These are phyloP conservation scores for Platalea minor DNA, from an alignment of 2,797 vertebrate genomes.

Conservation along the genomic window DNA sequence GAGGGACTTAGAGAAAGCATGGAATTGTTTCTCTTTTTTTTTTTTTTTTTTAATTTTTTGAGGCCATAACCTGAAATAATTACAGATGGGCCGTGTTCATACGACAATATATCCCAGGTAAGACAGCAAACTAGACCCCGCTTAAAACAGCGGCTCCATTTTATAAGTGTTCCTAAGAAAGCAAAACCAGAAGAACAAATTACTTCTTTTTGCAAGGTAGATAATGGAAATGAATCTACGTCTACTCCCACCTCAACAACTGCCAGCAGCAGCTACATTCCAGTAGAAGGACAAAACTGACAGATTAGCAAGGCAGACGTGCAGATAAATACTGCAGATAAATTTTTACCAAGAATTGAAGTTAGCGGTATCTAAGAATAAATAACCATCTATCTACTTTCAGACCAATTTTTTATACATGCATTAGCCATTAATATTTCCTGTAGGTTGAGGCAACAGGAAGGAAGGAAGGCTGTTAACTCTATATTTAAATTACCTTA, in stretches of 20 bases:
- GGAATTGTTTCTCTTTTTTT: neutral
- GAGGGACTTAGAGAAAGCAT: neutral
- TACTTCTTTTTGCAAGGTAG: neutral
- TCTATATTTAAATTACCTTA: neutral
- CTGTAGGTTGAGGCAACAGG: slow-evolving; percentile 5
- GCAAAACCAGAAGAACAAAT: neutral
- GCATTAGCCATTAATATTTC: slow-evolving; percentile 1
- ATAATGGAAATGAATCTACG: slow-evolving; percentile 19
- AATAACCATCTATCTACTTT: neutral
- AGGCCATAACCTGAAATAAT: neutral
- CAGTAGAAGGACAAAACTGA: neutral
- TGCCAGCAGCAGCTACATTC: neutral
- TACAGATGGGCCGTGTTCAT: neutral
- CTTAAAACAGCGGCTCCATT: neutral
- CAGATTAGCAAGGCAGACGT: neutral
- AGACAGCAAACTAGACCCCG: neutral
- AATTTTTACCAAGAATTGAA: neutral
- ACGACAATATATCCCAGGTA: neutral
- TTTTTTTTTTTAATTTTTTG: neutral
- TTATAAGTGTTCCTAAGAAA: neutral
- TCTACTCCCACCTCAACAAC: slow-evolving; percentile 21
- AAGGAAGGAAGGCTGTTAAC: neutral
- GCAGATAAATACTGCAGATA: neutral
- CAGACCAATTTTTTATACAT: neutral
- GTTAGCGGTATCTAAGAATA: neutral